phyloP scores from a whole-genome alignment of 2,797 vertebrate species.

The Hoplostethus mediterraneus region DNA sequence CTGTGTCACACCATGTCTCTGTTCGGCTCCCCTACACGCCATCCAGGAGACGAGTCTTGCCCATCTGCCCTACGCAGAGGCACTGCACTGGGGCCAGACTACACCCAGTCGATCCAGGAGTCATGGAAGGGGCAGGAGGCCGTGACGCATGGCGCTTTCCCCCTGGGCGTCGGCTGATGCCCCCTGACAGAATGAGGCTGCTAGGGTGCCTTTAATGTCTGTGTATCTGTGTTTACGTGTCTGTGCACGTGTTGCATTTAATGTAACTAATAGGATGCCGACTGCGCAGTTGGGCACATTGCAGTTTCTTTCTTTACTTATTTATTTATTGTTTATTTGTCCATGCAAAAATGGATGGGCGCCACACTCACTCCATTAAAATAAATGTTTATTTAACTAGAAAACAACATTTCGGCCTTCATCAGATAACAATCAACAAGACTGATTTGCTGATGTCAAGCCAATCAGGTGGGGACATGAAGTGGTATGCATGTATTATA shows the following conservation, averaged over 20 bases:
- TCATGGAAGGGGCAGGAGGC: constrained; percentile 38
- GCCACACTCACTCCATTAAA: no score
- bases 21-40: constrained; percentile 35
- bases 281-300: constrained; percentile 24
- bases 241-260: constrained; percentile 24
- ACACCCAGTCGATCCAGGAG: constrained; percentile 31
- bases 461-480: no score
- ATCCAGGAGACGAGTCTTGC: constrained; percentile 36
- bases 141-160: constrained; percentile 49
- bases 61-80: constrained; percentile 2
- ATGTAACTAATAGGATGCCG: constrained; percentile 34
- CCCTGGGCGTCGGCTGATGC: constrained; percentile 73
- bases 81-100: neutral
- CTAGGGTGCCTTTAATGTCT: constrained; percentile 39
- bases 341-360: no score
- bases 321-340: neutral
- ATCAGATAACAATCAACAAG: no score
- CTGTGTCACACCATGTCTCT: constrained; percentile 11
- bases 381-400: no score
- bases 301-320: neutral
- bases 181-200: constrained; percentile 85
- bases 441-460: no score
- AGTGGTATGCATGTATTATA: no score
- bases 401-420: no score
- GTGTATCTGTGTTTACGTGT: constrained; percentile 8